These are phyloP conservation scores for Serrognathus titanus DNA, from an alignment of 2,888 invertebrate species.

Conservation along the genomic window DNA sequence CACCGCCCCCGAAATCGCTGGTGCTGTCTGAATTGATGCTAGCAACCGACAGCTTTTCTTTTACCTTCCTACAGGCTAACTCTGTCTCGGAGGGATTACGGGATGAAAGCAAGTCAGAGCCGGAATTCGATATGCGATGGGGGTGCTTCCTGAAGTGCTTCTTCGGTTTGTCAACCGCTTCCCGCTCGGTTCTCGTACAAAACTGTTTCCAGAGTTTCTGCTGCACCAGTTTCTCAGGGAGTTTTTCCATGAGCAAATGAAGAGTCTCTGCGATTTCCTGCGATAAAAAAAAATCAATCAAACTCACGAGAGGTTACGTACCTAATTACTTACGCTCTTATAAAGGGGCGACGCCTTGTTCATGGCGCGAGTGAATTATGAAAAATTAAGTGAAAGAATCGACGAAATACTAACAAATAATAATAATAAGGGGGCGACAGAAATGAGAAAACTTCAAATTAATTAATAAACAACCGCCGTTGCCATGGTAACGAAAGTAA, in stretches of 20 bases:
- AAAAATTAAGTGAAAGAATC: no score
- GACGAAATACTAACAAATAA: no score
- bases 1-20: not conserved
- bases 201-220: no score
- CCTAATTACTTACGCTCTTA: no score
- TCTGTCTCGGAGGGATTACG: not conserved
- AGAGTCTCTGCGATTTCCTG: slow-evolving; percentile 12
- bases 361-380: no score
- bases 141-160: not conserved
- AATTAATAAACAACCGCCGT: not conserved
- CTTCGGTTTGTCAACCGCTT: not conserved
- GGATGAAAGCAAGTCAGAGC: not conserved
- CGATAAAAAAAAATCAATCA: not conserved
- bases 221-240: not conserved
- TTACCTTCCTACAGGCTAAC: not conserved
- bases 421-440: no score
- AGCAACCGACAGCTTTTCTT: not conserved
- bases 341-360: no score
- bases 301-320: not conserved
- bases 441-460: no score
- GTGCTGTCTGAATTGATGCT: not conserved
- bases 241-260: slow-evolving; percentile 5
- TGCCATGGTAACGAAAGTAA: not conserved
- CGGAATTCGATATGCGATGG: not conserved
- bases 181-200: no score